Evolutionary conservation across 2,113 vertebrate genomes (phyloP).

Genomic region (Upupa epops): DNA sequence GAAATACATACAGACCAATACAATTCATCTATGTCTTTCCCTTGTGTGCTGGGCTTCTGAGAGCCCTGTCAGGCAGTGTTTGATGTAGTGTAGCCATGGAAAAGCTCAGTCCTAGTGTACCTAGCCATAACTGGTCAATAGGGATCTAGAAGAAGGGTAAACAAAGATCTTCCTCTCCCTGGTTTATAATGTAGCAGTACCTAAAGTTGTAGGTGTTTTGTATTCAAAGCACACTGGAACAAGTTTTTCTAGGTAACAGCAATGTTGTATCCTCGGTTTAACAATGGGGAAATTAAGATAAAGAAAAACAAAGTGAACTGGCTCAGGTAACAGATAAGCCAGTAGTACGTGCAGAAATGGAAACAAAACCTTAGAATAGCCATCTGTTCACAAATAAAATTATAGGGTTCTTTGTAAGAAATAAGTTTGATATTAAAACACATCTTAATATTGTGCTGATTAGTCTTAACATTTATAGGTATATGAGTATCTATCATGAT

Average conservation of each 20-base stretch:
- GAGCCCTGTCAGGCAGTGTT: background rate
- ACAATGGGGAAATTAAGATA: background rate
- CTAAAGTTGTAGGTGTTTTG: background rate
- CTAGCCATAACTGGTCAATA: background rate
- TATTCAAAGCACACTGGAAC: background rate
- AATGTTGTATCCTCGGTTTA: background rate
- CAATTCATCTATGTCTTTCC: background rate
- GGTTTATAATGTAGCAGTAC: background rate
- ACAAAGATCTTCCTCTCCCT: background rate
- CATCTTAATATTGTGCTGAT: background rate
- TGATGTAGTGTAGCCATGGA: background rate
- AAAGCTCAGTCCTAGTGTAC: background rate
- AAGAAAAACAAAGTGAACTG: background rate
- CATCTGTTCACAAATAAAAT: background rate
- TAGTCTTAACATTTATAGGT: background rate
- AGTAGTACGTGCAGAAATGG: background rate
- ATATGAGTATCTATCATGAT: background rate
- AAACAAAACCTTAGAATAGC: background rate
- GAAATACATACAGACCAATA: background rate
- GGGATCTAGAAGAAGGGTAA: background rate
- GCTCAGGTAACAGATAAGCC: background rate
- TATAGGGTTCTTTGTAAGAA: rapidly evolving
- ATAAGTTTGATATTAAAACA: background rate
- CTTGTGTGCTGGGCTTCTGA: background rate
- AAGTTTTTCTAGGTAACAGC: background rate